Percentiles rank a stretch among this genome's conserved stretches.
These are phyloP conservation scores for Ectemnius continuus DNA, from an alignment of 2,888 invertebrate genomes.

Conservation along the genomic window DNA sequence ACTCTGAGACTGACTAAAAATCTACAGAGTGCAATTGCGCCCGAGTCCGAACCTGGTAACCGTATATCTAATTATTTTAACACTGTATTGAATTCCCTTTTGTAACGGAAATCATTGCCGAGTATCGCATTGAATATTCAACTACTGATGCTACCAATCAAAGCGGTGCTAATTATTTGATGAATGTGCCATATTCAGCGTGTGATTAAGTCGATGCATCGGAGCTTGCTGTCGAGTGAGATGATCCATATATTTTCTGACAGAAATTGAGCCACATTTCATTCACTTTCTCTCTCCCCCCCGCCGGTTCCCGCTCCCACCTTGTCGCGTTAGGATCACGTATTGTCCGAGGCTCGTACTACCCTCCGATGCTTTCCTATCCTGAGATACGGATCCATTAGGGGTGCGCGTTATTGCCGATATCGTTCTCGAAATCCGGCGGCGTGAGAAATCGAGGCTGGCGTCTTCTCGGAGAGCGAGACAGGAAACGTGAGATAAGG, in stretches of 20 bases:
- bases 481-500: constrained; percentile 39
- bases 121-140: constrained; percentile 32
- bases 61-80: neutral
- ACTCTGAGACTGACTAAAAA: neutral
- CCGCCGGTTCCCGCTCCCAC: too few relatives aligned
- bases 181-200: constrained; percentile 35
- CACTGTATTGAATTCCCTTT: constrained; percentile 17
- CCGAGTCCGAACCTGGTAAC: neutral
- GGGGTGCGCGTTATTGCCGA: too few relatives aligned
- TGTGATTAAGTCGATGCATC: constrained; percentile 36
- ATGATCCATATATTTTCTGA: constrained; percentile 39
- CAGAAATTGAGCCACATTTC: constrained; percentile 10
- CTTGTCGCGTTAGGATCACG: constrained; percentile 15
- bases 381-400: too few relatives aligned
- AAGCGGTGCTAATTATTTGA: constrained; percentile 44
- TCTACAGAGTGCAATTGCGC: neutral
- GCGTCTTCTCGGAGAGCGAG: neutral
- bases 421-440: neutral
- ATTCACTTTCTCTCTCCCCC: too few relatives aligned
- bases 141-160: constrained; percentile 27
- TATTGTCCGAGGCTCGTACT: constrained; percentile 25
- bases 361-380: too few relatives aligned
- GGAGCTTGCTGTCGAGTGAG: constrained; percentile 37
- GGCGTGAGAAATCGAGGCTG: neutral
- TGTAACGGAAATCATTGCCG: constrained; percentile 23